Base-by-base conservation (phyloP, 2,888 invertebrate genomes). In the Marronus borbonicus region DNA sequence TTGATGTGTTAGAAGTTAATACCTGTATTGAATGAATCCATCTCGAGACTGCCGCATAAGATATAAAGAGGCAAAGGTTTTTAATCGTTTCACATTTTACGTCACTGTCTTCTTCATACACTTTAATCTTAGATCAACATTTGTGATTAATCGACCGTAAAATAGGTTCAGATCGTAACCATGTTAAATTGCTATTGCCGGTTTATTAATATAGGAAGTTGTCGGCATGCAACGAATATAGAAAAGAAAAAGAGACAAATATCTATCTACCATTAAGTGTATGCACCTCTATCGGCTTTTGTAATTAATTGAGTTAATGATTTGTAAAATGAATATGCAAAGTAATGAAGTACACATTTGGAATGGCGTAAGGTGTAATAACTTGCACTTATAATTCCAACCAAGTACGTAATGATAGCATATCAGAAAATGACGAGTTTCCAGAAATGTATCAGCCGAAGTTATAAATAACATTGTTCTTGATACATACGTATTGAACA, bases 111-210 rank as follows among this genome's bases (percentile, higher is more conserved):
- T 72, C 58, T 72, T 72, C 58, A 58, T 36, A 58, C 24, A 17
- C 36, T 39, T 72, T 24, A 58, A 17, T 36, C 28, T 36, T 44
- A 66, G 66, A 55, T 36, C 72, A 31, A 72, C 58, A 39, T 72
- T 72, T 58, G 58, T 76, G 76, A 65, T 76, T 76, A 76, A 76
- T 76, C 76, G 76, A 76, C 55, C 76, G 76, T 76, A 76, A 76
- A 76, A 76, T 76, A 76, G 76, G 55, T 31, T 68, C 24, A 55
- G 76, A 76, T 58, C 66, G 64, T 58, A 76, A 76, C 65, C 76
- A 52, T 66, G 76, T 76, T 65, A 76, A 76, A 76, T 76, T 66
- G 66, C 52, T 76, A 76, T 65, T 68, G 76, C 66, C 66, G 55
- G 66, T 66, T 76, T 76, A 76, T 76, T 76, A 76, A 66, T 44